Percentiles rank a stretch among this genome's conserved stretches.
Evolutionary conservation across 2,888 invertebrate species (phyloP).

Genomic region (Platycheirus rosarum): DNA sequence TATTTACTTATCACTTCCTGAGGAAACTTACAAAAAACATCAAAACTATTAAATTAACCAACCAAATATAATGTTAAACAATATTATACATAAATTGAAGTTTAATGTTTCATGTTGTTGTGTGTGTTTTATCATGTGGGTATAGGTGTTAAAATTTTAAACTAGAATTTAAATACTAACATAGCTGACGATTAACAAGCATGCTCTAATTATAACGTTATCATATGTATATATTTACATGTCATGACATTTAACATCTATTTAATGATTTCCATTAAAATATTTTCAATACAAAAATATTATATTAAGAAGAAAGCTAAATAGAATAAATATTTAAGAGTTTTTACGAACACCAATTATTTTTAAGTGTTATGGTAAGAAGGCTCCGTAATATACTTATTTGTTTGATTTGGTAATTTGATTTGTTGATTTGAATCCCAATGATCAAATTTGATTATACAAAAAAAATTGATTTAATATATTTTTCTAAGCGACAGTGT

Average conservation of each 20-base stretch:
- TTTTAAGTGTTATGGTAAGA: slow-evolving; percentile 52
- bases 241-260: slow-evolving; percentile 51
- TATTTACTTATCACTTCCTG: no score
- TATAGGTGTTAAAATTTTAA: slow-evolving; percentile 49
- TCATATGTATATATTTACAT: slow-evolving; percentile 48
- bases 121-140: slow-evolving; percentile 42
- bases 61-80: slow-evolving; percentile 58
- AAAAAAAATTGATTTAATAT: slow-evolving; percentile 1
- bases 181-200: slow-evolving; percentile 61
- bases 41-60: slow-evolving; percentile 55
- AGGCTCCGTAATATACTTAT: slow-evolving; percentile 62
- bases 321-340: slow-evolving; percentile 3
- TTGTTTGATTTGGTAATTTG: slow-evolving; percentile 28
- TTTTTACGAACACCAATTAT: slow-evolving; percentile 58
- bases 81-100: slow-evolving; percentile 17
- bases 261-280: slow-evolving; percentile 24
- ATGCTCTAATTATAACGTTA: slow-evolving; percentile 65
- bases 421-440: slow-evolving; percentile 20
- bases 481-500: slow-evolving; percentile 47
- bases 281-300: slow-evolving; percentile 53
- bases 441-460: slow-evolving; percentile 35
- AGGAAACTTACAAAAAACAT: no score
- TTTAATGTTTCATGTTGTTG: slow-evolving; percentile 54
- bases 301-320: slow-evolving; percentile 5
- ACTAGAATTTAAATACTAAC: not conserved